phyloP scores from a whole-genome alignment of 1,140 invertebrate genomes.

The Tetranychus cinnabarinus region DNA sequence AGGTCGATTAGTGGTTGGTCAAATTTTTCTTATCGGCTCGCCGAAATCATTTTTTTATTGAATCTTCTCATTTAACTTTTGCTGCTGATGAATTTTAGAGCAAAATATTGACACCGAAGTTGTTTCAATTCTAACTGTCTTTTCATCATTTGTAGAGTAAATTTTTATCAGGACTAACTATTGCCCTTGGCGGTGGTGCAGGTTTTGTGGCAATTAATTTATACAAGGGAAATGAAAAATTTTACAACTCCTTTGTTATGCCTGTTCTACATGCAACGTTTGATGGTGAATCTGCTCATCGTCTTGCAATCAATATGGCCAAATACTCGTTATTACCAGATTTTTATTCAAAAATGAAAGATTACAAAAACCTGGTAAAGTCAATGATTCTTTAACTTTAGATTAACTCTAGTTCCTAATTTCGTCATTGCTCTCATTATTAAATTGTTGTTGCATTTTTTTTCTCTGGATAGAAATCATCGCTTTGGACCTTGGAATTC shows the following conservation, averaged over 20 bases:
- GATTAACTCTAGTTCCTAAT: not conserved
- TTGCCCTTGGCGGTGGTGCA: not conserved
- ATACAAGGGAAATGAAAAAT: constrained; percentile 4
- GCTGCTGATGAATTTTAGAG: too few relatives aligned
- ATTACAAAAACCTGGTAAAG: not conserved
- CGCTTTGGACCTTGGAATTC: constrained; percentile 40
- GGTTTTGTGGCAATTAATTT: constrained; percentile 2
- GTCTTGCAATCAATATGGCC: constrained; percentile 1
- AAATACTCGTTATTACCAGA: constrained; percentile 2
- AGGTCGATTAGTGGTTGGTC: too few relatives aligned
- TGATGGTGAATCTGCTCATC: constrained; percentile 1
- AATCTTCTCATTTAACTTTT: too few relatives aligned
- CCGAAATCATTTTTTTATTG: too few relatives aligned
- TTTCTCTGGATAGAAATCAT: constrained; percentile 28
- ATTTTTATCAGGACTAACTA: not conserved
- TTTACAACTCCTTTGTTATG: not conserved
- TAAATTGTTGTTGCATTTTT: not conserved
- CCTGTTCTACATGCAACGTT: not conserved
- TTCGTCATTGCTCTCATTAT: not conserved
- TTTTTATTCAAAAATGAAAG: not conserved
- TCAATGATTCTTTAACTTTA: not conserved
- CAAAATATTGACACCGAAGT: too few relatives aligned
- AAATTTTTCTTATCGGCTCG: too few relatives aligned
- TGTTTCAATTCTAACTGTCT: not conserved
- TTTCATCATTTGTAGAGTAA: not conserved